These are phyloP conservation scores for Falco columbarius DNA, from an alignment of 2,797 vertebrate genomes.

Conservation along the genomic window DNA sequence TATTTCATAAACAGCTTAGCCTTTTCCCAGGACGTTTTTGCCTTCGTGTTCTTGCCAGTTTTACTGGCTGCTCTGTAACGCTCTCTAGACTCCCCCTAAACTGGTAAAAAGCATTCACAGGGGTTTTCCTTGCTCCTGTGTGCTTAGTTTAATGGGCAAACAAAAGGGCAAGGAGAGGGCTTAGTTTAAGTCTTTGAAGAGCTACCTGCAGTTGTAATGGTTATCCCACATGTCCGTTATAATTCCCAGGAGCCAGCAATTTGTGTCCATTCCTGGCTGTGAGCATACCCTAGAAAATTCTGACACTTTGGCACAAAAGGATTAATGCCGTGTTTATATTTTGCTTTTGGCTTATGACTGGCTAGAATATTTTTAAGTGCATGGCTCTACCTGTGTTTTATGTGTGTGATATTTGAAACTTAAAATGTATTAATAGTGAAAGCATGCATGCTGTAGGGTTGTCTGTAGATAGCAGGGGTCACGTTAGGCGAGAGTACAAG, in stretches of 20 bases:
- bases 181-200: constrained; percentile 23
- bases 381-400: not conserved
- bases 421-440: not conserved
- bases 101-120: not conserved
- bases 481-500: not conserved
- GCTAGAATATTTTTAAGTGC: not conserved
- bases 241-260: constrained; percentile 2
- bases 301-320: not conserved
- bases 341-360: not conserved
- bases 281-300: not conserved
- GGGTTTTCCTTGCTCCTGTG: not conserved
- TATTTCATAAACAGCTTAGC: constrained; percentile 11
- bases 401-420: not conserved
- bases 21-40: constrained; percentile 30
- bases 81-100: not conserved
- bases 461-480: not conserved
- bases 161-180: constrained; percentile 9
- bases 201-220: not conserved
- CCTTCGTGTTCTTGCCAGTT: not conserved
- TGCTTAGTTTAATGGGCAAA: constrained; percentile 34
- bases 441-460: not conserved
- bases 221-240: not conserved
- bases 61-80: not conserved
- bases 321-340: not conserved
- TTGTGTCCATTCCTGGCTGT: not conserved